A percentile compares a stretch with the other conserved stretches of the same genome.
phyloP scores from a whole-genome alignment of 2,888 invertebrate genomes.

The Lottia scabra region DNA sequence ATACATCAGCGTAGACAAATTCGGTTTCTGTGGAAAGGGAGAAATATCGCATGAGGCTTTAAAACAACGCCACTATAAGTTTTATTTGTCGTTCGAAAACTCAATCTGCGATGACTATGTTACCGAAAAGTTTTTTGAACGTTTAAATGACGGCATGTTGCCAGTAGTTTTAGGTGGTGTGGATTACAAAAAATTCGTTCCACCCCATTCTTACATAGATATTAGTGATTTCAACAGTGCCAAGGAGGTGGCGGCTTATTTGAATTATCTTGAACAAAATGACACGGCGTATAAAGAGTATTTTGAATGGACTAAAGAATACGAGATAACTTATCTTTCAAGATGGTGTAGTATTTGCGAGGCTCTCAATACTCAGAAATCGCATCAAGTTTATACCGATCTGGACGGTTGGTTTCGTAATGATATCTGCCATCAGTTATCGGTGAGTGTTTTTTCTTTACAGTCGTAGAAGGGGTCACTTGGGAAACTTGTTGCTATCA shows the following conservation, averaged over 20 bases:
- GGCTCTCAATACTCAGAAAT: neutral
- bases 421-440: constrained; percentile 5
- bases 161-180: constrained; percentile 12
- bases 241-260: constrained; percentile 2
- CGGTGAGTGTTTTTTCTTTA: neutral
- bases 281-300: constrained; percentile 14
- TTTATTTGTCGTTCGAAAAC: constrained; percentile 19
- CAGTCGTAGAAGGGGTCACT: too few species aligned
- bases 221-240: constrained; percentile 9
- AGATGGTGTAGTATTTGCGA: constrained; percentile 2
- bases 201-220: constrained; percentile 16
- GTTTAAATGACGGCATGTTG: neutral
- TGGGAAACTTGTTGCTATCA: too few species aligned
- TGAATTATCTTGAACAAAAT: constrained; percentile 10
- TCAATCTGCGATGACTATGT: constrained; percentile 13
- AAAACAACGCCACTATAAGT: constrained; percentile 10
- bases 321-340: neutral
- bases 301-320: constrained; percentile 11
- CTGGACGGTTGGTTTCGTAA: constrained; percentile 3
- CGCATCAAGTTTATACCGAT: constrained; percentile 12
- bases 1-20: constrained; percentile 10
- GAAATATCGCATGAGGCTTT: neutral
- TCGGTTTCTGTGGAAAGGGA: constrained; percentile 7
- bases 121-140: constrained; percentile 14
- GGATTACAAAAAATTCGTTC: constrained; percentile 7